Evolutionary conservation across 1,140 invertebrate genomes (phyloP).

Genomic region (Eufriesea mexicana): DNA sequence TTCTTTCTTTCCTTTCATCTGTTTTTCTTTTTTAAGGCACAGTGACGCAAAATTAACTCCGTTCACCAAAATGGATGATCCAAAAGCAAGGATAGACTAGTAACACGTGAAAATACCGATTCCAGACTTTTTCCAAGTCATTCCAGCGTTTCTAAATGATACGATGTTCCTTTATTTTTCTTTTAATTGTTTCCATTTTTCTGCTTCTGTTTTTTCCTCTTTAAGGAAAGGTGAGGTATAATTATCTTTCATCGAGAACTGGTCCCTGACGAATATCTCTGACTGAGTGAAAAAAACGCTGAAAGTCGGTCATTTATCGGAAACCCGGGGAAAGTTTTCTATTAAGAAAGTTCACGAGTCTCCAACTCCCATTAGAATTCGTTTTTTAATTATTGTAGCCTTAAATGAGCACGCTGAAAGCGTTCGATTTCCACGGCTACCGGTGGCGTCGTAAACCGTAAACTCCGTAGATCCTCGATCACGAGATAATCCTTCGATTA

Average conservation of each 20-base stretch:
- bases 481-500: background rate
- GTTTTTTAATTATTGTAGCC: background rate
- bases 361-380: background rate
- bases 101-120: background rate
- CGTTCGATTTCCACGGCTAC: background rate
- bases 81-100: background rate
- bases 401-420: background rate
- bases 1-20: too few species aligned
- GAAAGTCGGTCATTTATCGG: background rate
- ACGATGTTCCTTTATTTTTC: background rate
- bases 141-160: background rate
- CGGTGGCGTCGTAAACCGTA: too few species aligned
- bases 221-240: background rate
- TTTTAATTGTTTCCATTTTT: background rate
- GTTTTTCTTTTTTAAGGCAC: too few species aligned
- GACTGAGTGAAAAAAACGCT: background rate
- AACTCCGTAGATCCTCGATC: too few species aligned
- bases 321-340: background rate
- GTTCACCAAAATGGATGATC: too few species aligned
- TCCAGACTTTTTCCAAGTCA: background rate
- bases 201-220: background rate
- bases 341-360: slow-evolving; percentile 1
- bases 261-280: background rate
- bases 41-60: too few species aligned
- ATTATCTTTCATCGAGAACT: background rate